Conservation (phyloP, 2,797 vertebrate genomes). For the Uromys caudimaculatus region DNA sequence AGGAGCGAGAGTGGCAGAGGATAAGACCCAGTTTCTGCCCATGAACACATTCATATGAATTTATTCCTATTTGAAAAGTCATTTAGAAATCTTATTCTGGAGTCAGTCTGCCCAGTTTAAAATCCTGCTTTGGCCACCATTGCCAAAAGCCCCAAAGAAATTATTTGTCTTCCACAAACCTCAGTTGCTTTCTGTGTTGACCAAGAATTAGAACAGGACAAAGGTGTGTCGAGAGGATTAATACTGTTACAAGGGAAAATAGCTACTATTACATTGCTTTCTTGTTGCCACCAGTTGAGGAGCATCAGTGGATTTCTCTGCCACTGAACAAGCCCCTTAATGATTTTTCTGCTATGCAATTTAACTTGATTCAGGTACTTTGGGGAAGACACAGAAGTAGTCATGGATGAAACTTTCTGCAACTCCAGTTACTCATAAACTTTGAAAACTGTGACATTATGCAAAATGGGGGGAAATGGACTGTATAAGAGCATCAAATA, state of each 20-base stretch:
- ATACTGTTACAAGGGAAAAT: background rate
- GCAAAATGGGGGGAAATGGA: background rate
- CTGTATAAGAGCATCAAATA: background rate
- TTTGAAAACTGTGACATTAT: conserved; percentile 25
- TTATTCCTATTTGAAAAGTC: conserved; percentile 49
- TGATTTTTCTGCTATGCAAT: background rate
- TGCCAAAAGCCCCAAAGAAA: background rate
- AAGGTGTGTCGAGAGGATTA: background rate
- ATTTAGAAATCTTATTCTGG: conserved; percentile 8
- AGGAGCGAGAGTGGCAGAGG: background rate
- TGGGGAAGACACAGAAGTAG: conserved; percentile 28
- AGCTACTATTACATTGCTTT: background rate
- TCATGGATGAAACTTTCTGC: background rate
- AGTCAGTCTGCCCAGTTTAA: conserved; percentile 16
- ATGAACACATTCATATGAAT: background rate
- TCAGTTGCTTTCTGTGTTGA: conserved; percentile 38
- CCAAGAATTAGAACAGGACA: background rate
- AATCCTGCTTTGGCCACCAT: background rate
- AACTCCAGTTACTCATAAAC: conserved; percentile 22
- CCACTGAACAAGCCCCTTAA: background rate
- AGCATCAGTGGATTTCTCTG: background rate
- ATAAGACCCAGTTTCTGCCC: conserved; percentile 35
- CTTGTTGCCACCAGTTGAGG: background rate
- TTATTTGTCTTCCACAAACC: background rate
- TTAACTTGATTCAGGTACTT: background rate